Evolutionary conservation across 2,113 vertebrate species (phyloP).

Genomic region (Ailurus styani): DNA sequence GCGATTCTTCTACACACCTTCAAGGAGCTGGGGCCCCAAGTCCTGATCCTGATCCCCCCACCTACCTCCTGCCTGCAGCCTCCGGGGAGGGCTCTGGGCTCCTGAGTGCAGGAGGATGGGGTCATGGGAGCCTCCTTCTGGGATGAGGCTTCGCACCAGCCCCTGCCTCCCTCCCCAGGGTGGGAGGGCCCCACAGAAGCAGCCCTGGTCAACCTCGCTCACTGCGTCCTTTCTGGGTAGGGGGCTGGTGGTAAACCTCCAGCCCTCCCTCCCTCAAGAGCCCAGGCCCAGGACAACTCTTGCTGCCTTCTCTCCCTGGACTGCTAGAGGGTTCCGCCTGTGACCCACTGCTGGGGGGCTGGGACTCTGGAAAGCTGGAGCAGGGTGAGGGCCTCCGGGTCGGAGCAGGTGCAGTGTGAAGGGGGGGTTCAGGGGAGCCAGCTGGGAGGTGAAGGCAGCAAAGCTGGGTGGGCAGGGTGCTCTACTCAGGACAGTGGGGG

Average conservation of each 20-base stretch:
- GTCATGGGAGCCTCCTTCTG: background rate
- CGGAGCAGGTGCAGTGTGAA: background rate
- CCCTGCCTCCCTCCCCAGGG: background rate
- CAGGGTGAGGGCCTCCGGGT: background rate
- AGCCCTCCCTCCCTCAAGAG: background rate
- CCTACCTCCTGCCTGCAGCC: background rate
- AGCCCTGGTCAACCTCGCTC: background rate
- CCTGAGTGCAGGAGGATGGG: background rate
- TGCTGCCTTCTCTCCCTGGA: background rate
- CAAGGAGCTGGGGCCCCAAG: background rate
- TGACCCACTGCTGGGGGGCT: background rate
- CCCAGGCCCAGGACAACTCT: background rate
- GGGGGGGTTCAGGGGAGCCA: background rate
- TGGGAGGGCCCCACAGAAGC: background rate
- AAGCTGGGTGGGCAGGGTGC: fast-evolving
- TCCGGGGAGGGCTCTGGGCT: background rate
- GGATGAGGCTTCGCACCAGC: background rate
- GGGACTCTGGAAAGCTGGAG: background rate
- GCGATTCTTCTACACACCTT: background rate
- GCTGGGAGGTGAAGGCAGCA: background rate
- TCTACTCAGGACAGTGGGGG: background rate
- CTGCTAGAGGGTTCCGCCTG: background rate
- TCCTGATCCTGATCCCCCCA: background rate
- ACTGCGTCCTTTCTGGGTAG: background rate
- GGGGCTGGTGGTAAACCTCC: background rate